Conservation (phyloP, 1,140 invertebrate genomes). For the Melitaea cinxia region DNA sequence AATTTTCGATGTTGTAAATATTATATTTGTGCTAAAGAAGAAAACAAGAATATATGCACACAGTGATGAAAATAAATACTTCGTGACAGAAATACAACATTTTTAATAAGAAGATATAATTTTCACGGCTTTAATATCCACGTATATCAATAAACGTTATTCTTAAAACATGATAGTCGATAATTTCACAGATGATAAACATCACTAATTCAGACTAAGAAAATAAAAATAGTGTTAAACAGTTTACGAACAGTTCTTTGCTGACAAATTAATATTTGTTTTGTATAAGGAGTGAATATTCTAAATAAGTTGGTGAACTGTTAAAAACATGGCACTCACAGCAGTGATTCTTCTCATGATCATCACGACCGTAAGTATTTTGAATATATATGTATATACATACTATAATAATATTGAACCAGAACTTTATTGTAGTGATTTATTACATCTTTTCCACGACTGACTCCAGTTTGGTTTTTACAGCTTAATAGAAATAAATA, state of each 20-base stretch:
- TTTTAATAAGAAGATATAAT: not conserved
- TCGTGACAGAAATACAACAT: not conserved
- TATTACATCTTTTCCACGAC: no score
- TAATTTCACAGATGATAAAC: slow-evolving; percentile 23
- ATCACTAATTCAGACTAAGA: not conserved
- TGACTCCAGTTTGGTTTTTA: no score
- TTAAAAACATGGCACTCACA: slow-evolving; percentile 51
- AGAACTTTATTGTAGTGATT: no score
- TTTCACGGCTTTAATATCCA: not conserved
- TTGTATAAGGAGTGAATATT: slow-evolving; percentile 54
- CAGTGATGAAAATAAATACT: not conserved
- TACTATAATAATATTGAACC: no score
- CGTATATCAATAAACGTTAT: not conserved
- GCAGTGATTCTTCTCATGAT: slow-evolving; percentile 38
- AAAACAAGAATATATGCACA: not conserved
- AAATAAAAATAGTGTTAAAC: not conserved
- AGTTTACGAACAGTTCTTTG: slow-evolving; percentile 49
- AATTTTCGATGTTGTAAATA: not conserved
- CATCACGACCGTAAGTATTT: slow-evolving; percentile 52
- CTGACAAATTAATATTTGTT: slow-evolving; percentile 61
- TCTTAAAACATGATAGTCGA: not conserved
- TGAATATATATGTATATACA: not conserved
- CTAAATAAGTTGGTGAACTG: slow-evolving; percentile 4
- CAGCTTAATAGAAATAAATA: no score
- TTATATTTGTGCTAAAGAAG: not conserved